A percentile compares a stretch with the other conserved stretches of the same genome.
Evolutionary conservation across 2,888 invertebrate genomes (phyloP).

Genomic region (Biston betularia): DNA sequence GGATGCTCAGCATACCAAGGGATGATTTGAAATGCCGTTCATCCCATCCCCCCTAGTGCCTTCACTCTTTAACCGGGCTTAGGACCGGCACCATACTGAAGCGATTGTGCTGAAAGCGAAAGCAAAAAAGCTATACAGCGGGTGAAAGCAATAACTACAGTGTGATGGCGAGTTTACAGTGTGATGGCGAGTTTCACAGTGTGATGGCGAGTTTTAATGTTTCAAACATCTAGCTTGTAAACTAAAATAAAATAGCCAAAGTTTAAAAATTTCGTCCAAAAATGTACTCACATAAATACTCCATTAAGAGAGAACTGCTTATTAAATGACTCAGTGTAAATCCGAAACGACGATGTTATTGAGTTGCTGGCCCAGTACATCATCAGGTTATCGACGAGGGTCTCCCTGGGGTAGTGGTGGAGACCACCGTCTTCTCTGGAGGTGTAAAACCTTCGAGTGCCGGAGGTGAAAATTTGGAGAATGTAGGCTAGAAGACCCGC

Average conservation of each 20-base stretch:
- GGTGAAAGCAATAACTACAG: no score
- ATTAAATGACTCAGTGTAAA: constrained; percentile 87
- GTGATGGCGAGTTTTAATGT: no score
- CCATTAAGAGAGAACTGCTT: constrained; percentile 2
- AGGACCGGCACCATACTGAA: no score
- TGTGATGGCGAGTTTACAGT: no score
- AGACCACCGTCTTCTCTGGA: constrained; percentile 86
- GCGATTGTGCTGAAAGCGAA: no score
- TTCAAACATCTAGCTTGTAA: background rate
- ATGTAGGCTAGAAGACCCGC: constrained; percentile 92
- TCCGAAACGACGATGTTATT: constrained; percentile 86
- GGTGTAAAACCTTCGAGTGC: constrained; percentile 81
- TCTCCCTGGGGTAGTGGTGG: constrained; percentile 84
- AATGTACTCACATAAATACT: background rate
- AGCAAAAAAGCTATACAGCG: no score
- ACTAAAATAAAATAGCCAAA: background rate
- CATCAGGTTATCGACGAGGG: constrained; percentile 86
- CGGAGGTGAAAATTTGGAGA: constrained; percentile 91
- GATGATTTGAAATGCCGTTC: no score
- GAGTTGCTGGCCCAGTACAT: constrained; percentile 91
- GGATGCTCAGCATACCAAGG: no score
- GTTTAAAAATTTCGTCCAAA: background rate
- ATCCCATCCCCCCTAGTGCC: no score
- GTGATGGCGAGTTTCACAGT: no score
- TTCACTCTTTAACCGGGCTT: no score